Conservation (phyloP, 2,888 invertebrate species). For the Cyaniris semiargus region DNA sequence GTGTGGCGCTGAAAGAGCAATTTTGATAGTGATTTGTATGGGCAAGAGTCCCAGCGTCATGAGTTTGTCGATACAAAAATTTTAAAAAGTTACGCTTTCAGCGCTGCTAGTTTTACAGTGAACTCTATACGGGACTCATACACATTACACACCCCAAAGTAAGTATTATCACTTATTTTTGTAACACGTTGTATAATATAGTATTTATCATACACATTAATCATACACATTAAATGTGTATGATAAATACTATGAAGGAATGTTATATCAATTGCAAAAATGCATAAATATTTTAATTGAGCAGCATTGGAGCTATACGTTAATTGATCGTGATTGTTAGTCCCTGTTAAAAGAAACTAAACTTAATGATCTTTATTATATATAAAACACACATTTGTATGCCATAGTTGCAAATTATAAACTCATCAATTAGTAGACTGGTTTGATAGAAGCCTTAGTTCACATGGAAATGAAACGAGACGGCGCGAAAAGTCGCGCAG, state of each 20-base stretch:
- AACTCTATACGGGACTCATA: too few species aligned
- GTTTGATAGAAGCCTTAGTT: background rate
- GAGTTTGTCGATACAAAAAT: too few species aligned
- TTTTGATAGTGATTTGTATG: too few species aligned
- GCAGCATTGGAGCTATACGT: background rate
- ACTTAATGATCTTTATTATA: background rate
- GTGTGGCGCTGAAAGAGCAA: too few species aligned
- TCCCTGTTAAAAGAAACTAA: background rate
- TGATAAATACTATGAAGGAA: constrained; percentile 1
- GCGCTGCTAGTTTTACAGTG: too few species aligned
- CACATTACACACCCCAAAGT: too few species aligned
- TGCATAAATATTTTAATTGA: constrained; percentile 9
- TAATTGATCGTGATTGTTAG: background rate
- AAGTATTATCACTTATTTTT: too few species aligned
- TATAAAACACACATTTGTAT: background rate
- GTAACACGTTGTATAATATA: too few species aligned
- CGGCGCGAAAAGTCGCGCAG: background rate
- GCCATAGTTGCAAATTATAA: background rate
- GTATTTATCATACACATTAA: too few species aligned
- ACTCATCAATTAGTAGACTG: background rate
- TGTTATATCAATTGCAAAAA: constrained; percentile 19
- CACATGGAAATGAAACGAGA: background rate
- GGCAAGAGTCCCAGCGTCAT: too few species aligned
- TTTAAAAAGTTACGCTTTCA: too few species aligned
- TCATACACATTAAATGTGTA: too few species aligned